phyloP scores from a whole-genome alignment of 2,797 vertebrate species.

The Spheniscus humboldti region DNA sequence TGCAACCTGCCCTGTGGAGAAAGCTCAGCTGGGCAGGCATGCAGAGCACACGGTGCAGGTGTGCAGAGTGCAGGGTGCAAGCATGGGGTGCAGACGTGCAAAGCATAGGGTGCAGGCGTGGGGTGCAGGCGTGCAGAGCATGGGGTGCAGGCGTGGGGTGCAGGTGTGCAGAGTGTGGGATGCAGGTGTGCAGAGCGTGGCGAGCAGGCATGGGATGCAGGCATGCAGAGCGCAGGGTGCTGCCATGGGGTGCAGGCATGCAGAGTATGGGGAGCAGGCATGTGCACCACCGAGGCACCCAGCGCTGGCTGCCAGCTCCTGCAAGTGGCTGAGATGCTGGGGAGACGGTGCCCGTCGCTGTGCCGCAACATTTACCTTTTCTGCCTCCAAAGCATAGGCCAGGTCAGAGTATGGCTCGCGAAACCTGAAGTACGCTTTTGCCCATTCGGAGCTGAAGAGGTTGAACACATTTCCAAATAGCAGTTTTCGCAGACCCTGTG shows the following conservation, averaged over 20 bases:
- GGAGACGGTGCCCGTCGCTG: fast-evolving
- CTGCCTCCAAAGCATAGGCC: slow-evolving; percentile 78
- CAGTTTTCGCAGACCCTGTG: slow-evolving; percentile 77
- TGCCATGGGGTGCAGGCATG: not conserved
- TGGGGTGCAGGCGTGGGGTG: not conserved
- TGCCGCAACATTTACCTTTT: slow-evolving; percentile 62
- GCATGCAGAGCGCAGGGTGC: not conserved
- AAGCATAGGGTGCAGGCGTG: too few species aligned
- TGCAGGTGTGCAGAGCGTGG: not conserved
- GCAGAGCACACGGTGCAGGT: not conserved
- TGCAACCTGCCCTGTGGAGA: not conserved
- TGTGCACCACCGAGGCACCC: not conserved
- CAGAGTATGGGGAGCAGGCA: not conserved
- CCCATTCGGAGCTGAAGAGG: slow-evolving; percentile 80
- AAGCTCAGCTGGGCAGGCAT: not conserved
- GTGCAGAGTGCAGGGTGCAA: not conserved
- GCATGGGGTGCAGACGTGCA: not conserved
- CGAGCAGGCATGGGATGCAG: not conserved
- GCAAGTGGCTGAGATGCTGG: fast-evolving
- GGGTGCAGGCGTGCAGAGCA: not conserved
- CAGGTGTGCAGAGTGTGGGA: not conserved
- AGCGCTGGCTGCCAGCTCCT: not conserved
- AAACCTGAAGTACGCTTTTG: slow-evolving; percentile 79
- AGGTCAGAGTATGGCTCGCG: slow-evolving; percentile 68
- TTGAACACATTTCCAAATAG: slow-evolving; percentile 75